Percentiles rank a stretch among this genome's conserved stretches.
Evolutionary conservation across 2,888 invertebrate genomes (phyloP).

Genomic region (Cantharis lateralis): DNA sequence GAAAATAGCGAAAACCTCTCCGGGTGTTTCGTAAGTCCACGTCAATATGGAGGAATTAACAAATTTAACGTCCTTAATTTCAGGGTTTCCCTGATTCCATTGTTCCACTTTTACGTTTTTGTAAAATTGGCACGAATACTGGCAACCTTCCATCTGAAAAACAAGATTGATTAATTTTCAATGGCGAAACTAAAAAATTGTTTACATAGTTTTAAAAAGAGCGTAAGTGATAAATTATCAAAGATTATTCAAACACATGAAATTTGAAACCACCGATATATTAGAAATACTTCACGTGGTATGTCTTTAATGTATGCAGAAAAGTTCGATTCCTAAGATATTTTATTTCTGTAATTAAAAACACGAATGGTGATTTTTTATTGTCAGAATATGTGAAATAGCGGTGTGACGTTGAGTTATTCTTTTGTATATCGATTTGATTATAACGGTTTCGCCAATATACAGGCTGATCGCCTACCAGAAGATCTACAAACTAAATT

Average conservation of each 20-base stretch:
- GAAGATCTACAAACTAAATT: no score
- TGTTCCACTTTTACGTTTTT: neutral
- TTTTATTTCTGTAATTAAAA: neutral
- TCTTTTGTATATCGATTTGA: neutral
- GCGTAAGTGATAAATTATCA: conserved; percentile 47
- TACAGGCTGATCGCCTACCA: neutral
- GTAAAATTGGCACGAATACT: neutral
- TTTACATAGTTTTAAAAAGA: conserved; percentile 24
- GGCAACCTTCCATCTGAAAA: conserved; percentile 13
- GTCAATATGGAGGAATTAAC: neutral
- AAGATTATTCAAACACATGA: conserved; percentile 49
- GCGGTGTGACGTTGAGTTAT: neutral
- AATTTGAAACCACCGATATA: conserved; percentile 49
- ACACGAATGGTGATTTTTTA: conserved; percentile 1
- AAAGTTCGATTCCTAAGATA: neutral
- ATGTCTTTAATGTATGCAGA: conserved; percentile 22
- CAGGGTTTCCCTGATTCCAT: neutral
- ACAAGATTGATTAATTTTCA: conserved; percentile 1
- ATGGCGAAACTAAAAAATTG: neutral
- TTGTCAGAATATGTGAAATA: neutral
- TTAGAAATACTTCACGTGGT: conserved; percentile 42
- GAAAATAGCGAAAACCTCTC: neutral
- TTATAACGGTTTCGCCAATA: neutral
- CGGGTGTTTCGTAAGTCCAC: neutral
- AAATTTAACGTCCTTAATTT: neutral